Base-by-base conservation (phyloP, 2,113 vertebrate genomes). In the Myiagra hebetior region DNA sequence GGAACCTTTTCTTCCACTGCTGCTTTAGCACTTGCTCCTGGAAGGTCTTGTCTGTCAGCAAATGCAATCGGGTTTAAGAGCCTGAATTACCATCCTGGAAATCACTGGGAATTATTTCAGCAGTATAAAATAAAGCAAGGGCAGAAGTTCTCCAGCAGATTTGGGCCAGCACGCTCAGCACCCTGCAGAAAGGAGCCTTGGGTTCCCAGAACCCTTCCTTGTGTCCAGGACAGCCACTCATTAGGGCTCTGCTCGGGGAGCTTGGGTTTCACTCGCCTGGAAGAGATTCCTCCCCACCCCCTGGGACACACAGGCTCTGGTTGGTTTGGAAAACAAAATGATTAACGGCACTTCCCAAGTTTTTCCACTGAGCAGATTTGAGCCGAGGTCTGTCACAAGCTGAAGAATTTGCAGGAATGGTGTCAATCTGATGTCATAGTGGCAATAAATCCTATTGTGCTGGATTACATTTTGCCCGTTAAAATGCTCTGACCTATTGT, bases 361-460 rank as follows among this genome's bases (percentile, higher is more conserved):
- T 86, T 89, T 95, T 89, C 91, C 94, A 87, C 77, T 10, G 72
- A 90, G 67, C 57, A 68, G 92, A 59, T 78, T 75, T 81, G 67
- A 73, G 87, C 63, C 73, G 18, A 85, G 95, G 64, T 46, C 90
- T 95, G 89, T 81, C 60, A 63, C 85, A 39, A 69, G 77, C 85
- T 84, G 37, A 75, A 52, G 91, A 73, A 92, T 92, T 62, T 86
- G 83, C 81, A 94, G 92, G 93, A 84, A 73, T 15, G 13, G 83
- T 82, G 93, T 95, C 76, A 37, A 46, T 74, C 78, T 72, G 83
- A 87, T 93, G 90, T 73, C 93, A 92, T 3, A 53, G 88, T 3
- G 53, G 95, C 88, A 83, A 91, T 97, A 96, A 96, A 97, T 97
- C 91, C 93, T 9, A 39, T 92, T 87, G 87, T 82, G 8, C 92